These are phyloP conservation scores for Bambusicola thoracicus DNA, from an alignment of 2,113 vertebrate species.

Conservation along the genomic window DNA sequence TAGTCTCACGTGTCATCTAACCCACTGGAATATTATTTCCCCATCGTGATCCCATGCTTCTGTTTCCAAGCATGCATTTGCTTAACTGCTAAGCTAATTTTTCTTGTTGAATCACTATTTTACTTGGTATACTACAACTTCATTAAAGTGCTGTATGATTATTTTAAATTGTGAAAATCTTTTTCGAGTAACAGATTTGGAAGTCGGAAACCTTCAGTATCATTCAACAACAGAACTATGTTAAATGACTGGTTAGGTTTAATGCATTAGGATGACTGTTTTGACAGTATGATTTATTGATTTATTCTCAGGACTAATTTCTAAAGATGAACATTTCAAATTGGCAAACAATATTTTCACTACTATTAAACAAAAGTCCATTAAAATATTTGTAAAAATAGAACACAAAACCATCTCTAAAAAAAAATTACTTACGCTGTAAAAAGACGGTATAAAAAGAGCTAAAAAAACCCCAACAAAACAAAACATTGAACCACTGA, in stretches of 20 bases:
- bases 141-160: constrained; percentile 54
- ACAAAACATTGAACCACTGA: constrained; percentile 26
- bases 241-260: constrained; percentile 39
- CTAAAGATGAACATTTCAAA: constrained; percentile 44
- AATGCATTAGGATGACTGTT: constrained; percentile 22
- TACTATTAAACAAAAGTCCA: constrained; percentile 62
- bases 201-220: constrained; percentile 22
- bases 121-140: constrained; percentile 33
- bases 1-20: constrained; percentile 60
- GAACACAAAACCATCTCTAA: constrained; percentile 66
- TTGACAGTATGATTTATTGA: constrained; percentile 25
- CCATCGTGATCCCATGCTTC: constrained; percentile 51
- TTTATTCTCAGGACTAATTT: constrained; percentile 45
- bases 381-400: constrained; percentile 64
- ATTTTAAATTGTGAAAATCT: neutral
- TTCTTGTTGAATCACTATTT: constrained; percentile 32
- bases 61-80: constrained; percentile 64
- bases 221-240: neutral
- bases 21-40: constrained; percentile 54
- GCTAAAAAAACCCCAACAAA: neutral
- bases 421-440: constrained; percentile 69
- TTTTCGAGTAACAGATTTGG: neutral
- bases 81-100: constrained; percentile 40
- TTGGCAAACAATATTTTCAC: constrained; percentile 59
- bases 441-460: constrained; percentile 76